phyloP scores from a whole-genome alignment of 2,797 vertebrate species.

The Euthynnus affinis region DNA sequence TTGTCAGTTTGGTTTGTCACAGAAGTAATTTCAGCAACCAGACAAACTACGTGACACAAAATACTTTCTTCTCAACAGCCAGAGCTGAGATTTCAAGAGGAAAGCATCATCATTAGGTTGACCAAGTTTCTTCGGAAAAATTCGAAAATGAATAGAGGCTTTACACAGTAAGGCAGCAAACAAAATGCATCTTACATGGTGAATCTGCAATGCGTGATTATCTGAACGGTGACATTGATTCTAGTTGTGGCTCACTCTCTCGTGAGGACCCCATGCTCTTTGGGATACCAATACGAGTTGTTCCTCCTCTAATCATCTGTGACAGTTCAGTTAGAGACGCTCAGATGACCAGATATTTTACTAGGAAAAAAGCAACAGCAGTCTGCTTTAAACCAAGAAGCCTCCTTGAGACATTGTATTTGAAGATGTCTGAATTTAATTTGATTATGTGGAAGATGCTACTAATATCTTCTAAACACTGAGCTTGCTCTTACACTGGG shows the following conservation, averaged over 20 bases:
- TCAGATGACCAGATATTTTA: conserved; percentile 85
- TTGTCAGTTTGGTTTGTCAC: conserved; percentile 60
- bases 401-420: conserved; percentile 50
- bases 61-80: conserved; percentile 46
- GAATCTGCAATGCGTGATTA: conserved; percentile 82
- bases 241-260: conserved; percentile 80
- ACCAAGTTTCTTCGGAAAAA: conserved; percentile 72
- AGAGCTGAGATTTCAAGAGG: conserved; percentile 63
- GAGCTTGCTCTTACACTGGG: conserved; percentile 15
- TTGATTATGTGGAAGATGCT: conserved; percentile 61
- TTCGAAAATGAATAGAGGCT: conserved; percentile 83
- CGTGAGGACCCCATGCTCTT: conserved; percentile 86
- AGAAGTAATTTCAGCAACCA: conserved; percentile 42
- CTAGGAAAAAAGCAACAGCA: conserved; percentile 61
- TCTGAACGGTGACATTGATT: conserved; percentile 86
- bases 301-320: conserved; percentile 85
- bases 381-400: conserved; percentile 57
- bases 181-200: conserved; percentile 88
- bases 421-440: conserved; percentile 65
- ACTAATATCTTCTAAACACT: conserved; percentile 49
- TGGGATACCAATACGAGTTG: conserved; percentile 82
- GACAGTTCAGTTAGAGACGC: conserved; percentile 84
- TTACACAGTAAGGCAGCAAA: conserved; percentile 82
- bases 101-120: conserved; percentile 67
- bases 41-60: conserved; percentile 41